These are phyloP conservation scores for Riparia riparia DNA, from an alignment of 2,113 vertebrate genomes.

Conservation along the genomic window DNA sequence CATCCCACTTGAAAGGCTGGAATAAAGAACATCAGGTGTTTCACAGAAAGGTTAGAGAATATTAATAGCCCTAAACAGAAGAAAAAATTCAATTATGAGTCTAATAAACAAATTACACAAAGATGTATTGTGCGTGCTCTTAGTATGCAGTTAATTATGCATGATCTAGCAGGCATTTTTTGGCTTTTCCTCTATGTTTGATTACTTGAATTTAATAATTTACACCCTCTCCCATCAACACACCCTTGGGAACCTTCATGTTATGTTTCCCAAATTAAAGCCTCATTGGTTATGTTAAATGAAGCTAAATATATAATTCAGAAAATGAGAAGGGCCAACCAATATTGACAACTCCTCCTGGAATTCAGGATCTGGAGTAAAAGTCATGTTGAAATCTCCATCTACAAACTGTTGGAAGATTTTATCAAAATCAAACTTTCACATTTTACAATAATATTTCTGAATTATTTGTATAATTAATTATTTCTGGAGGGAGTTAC, in stretches of 20 bases:
- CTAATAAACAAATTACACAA: background rate
- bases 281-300: constrained; percentile 5
- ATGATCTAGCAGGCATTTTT: background rate
- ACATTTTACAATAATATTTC: background rate
- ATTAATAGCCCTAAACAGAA: background rate
- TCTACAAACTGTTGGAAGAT: background rate
- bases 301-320: background rate
- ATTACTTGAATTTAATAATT: constrained; percentile 15
- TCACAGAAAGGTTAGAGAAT: background rate
- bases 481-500: background rate
- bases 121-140: background rate
- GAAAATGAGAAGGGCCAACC: background rate
- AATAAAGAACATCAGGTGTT: background rate
- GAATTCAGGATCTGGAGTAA: background rate
- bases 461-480: background rate
- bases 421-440: background rate
- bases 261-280: background rate
- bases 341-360: background rate
- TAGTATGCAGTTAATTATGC: background rate
- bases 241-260: background rate
- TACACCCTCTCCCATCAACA: background rate
- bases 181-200: background rate
- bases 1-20: background rate
- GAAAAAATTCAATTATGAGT: background rate
- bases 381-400: background rate